These are phyloP conservation scores for Hyles euphorbiae DNA, from an alignment of 1,140 invertebrate species.

Conservation along the genomic window DNA sequence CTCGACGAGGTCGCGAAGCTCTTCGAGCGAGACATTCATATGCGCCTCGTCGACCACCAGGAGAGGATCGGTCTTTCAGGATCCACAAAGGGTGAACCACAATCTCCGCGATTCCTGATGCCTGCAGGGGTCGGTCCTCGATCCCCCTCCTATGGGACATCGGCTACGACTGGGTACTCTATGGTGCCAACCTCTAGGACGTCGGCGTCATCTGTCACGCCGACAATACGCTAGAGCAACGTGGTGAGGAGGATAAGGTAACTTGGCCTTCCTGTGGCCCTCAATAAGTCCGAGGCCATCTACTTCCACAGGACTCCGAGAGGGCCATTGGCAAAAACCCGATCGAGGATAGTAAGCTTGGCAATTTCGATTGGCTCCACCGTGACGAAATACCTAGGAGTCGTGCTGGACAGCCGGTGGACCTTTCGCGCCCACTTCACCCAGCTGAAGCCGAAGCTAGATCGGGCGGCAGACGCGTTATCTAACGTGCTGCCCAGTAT, in stretches of 20 bases:
- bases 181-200: neutral
- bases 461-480: neutral
- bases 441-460: neutral
- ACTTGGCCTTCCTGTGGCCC: neutral
- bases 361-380: neutral
- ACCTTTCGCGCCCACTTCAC: neutral
- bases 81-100: too few relatives aligned
- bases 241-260: neutral
- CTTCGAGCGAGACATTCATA: too few relatives aligned
- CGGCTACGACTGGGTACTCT: neutral
- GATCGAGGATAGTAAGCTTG: too few relatives aligned
- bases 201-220: neutral
- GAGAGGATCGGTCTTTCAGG: too few relatives aligned
- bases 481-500: neutral
- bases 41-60: too few relatives aligned
- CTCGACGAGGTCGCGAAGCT: too few relatives aligned
- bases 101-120: too few relatives aligned
- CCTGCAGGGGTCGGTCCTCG: constrained; percentile 1
- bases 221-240: neutral
- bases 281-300: neutral
- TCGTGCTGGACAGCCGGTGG: neutral
- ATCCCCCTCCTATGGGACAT: constrained; percentile 1
- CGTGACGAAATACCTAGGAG: neutral
- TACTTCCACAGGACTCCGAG: neutral
- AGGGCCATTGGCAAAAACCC: neutral